Evolutionary conservation across 30 jellyfish, hydroid and myxozoan species (phyloP), one percentile per base, ranked within the genome.

Genomic region (Turritopsis rubra): DNA sequence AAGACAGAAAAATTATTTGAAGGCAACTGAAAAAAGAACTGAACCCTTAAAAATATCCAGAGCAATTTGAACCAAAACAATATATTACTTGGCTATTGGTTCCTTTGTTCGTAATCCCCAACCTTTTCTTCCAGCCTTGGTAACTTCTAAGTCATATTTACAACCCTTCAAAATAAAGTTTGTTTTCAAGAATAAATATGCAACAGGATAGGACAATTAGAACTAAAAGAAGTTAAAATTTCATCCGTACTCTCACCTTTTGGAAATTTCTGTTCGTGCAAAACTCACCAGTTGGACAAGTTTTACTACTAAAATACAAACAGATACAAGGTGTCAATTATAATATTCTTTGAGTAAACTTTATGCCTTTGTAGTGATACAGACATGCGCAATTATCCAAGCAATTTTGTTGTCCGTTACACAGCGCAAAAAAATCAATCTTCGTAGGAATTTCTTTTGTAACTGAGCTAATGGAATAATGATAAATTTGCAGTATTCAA

Each of bases 211-310:
- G 29, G 21, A 72, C 19, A 0, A 19, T 18, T 72, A 0, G 18
- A 19, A 18, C 0, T 19, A 72, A 72, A 0, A 19, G 28, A 72
- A 18, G 23, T 19, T 0, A 23, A 18, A 18, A 72, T 18, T 21
- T 0, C 21, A 19, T 68, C 9, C 7, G 18, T 7, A 53, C 29
- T 20, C 94, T 28, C 66, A 94, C 99, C 88, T 85, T 85, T 78
- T 94, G 99, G 68, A 94, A 94, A 71, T 71, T 94, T 73, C 89
- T 81, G 78, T 94, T 94, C 21, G 99, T 94, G 66, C 99, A 94
- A 79, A 94, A 94, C 52, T 94, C 99, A 20, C 99, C 96, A 79
- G 97, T 89, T 73, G 91, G 92, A 73, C 99, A 94, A 30, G 87
- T 73, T 20, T 76, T 94, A 1, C 90, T 90, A 83, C 99, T 94